Evolutionary conservation across 1,140 invertebrate species (phyloP), one percentile per base, ranked within the genome.

Genomic region (Metaphire vulgaris): DNA sequence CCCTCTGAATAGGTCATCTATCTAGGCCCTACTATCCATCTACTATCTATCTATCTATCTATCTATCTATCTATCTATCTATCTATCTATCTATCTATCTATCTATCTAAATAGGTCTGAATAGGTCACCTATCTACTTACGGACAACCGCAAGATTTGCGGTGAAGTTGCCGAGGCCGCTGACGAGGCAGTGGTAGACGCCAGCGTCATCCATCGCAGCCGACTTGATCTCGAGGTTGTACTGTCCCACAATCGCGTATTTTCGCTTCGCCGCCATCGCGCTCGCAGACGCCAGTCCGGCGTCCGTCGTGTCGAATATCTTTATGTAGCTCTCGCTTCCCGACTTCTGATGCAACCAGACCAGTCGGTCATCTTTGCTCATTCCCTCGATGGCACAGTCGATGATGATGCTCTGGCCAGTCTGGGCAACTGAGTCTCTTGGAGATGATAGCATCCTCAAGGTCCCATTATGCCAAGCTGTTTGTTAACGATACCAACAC

Each of bases 281-380:
- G n/a, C n/a, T n/a, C n/a, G n/a, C n/a, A n/a, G n/a, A n/a, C n/a
- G n/a, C n/a, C n/a, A n/a, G 41, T 21, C 41, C 41, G 21, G 6
- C 41, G 41, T 56, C 41, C 41, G 41, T 56, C 41, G 41, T 56
- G 41, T 56, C 41, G 41, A 56, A 56, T 56, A 56, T 56, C 41
- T 56, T 56, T 56, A 56, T 56, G 41, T 56, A 56, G 41, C 41
- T 56, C 41, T 21, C 41, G 41, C 6, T 56, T 21, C 6, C 6
- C 41, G 41, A 56, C 41, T 56, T 21, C 6, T 56, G 41, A 21
- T 21, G 41, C 41, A 6, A 56, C 41, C 41, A 56, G 41, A 21
- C 21, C 6, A 56, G 41, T 21, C 21, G 41, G 21, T 56, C 41
- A 21, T 6, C 41, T 21, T 56, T 56, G 6, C 6, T 56, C 41